Percentiles rank a stretch among this genome's conserved stretches.
These are phyloP conservation scores for Mallotus villosus DNA, from an alignment of 2,797 vertebrate species.

Conservation along the genomic window DNA sequence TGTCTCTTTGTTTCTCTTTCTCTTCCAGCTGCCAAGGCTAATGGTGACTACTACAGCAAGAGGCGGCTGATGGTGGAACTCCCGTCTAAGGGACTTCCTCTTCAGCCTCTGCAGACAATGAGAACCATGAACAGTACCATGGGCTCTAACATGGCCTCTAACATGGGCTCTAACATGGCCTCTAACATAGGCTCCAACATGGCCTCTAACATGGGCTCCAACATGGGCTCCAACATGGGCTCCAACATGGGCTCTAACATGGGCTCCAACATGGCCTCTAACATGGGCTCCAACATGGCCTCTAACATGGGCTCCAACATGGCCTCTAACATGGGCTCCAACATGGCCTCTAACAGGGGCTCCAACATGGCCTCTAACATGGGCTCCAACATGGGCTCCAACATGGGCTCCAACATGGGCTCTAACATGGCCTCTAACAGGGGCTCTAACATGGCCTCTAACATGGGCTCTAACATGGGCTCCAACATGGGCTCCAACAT, in stretches of 20 bases:
- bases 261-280: slow-evolving; percentile 51
- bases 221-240: slow-evolving; percentile 42
- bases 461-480: slow-evolving; percentile 50
- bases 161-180: slow-evolving; percentile 53
- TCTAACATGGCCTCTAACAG: background rate
- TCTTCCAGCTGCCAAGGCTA: slow-evolving; percentile 88
- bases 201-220: background rate
- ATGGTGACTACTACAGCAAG: slow-evolving; percentile 91
- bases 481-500: slow-evolving; percentile 48
- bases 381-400: slow-evolving; percentile 53
- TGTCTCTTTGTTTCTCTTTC: slow-evolving; percentile 29
- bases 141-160: slow-evolving; percentile 66
- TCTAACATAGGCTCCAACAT: slow-evolving; percentile 20
- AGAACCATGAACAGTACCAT: slow-evolving; percentile 67
- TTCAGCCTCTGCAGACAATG: slow-evolving; percentile 84
- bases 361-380: slow-evolving; percentile 60
- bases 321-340: slow-evolving; percentile 47
- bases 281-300: background rate
- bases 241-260: slow-evolving; percentile 58
- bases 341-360: slow-evolving; percentile 64
- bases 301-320: background rate
- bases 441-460: slow-evolving; percentile 47
- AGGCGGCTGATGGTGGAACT: slow-evolving; percentile 90
- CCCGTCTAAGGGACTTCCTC: slow-evolving; percentile 87
- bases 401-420: background rate